Percentiles rank a stretch among this genome's conserved stretches.
phyloP scores from a whole-genome alignment of 2,113 vertebrate species.

The Macquaria ambigua region DNA sequence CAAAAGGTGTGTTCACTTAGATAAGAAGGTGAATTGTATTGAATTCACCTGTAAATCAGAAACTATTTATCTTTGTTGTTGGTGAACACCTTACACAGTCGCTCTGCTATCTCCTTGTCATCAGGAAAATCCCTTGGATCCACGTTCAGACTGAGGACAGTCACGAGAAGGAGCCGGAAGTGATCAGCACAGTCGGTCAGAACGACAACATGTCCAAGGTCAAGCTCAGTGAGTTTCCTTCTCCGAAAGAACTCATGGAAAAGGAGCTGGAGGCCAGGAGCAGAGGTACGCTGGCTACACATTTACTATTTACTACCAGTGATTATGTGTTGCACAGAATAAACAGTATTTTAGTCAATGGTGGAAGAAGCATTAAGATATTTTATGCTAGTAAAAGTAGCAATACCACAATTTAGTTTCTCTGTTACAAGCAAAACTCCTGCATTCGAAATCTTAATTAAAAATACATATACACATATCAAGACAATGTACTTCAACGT shows the following conservation, averaged over 20 bases:
- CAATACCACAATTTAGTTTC: not conserved
- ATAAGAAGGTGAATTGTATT: not conserved
- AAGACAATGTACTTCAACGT: not conserved
- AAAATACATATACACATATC: too few relatives aligned
- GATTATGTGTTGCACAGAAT: not conserved
- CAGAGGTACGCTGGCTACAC: conserved; percentile 84
- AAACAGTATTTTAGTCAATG: not conserved
- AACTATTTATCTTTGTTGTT: not conserved
- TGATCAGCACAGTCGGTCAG: conserved; percentile 95
- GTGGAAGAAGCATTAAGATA: not conserved
- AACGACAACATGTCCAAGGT: conserved; percentile 92
- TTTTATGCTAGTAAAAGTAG: not conserved
- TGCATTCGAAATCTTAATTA: too few relatives aligned
- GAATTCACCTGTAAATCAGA: not conserved
- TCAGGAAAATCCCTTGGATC: conserved; percentile 98
- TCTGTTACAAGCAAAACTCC: not conserved
- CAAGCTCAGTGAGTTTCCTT: conserved; percentile 91
- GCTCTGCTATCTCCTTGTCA: not conserved
- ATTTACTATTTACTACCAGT: not conserved
- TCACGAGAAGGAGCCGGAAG: conserved; percentile 95
- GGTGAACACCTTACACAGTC: not conserved
- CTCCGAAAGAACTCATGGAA: conserved; percentile 91
- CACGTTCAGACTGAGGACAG: conserved; percentile 96
- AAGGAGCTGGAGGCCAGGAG: conserved; percentile 91
- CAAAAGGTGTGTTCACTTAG: conserved; percentile 88